Percentiles rank a stretch among this genome's conserved stretches.
phyloP scores from a whole-genome alignment of 1,140 invertebrate species.

The Papilio polytes region DNA sequence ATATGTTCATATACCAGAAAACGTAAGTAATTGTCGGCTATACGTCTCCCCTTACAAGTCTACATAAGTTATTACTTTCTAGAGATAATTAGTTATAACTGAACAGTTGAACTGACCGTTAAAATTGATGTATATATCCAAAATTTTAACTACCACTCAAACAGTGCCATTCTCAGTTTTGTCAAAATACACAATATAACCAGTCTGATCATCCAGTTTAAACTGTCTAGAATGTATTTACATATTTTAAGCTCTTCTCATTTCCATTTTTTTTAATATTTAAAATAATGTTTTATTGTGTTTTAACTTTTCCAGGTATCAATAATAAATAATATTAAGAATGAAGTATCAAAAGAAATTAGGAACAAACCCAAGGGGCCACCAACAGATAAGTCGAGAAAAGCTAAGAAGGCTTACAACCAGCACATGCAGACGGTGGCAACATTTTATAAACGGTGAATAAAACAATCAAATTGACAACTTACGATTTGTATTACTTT shows the following conservation, averaged over 20 bases:
- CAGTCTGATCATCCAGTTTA: neutral
- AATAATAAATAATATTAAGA: slow-evolving; percentile 64
- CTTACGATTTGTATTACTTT: slow-evolving; percentile 11
- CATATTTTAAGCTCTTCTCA: neutral
- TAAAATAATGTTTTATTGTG: neutral
- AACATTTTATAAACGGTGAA: slow-evolving; percentile 42
- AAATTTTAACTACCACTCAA: too few species aligned
- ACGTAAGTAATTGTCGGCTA: slow-evolving; percentile 69
- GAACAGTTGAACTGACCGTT: too few species aligned
- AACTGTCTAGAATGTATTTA: neutral
- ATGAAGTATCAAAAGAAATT: slow-evolving; percentile 57
- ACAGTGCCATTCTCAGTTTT: too few species aligned
- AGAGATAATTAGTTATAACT: too few species aligned
- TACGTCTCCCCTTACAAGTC: too few species aligned
- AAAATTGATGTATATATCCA: too few species aligned
- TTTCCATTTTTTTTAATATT: slow-evolving; percentile 11
- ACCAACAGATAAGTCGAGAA: slow-evolving; percentile 61
- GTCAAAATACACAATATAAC: too few species aligned
- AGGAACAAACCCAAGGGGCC: slow-evolving; percentile 38
- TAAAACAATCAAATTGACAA: slow-evolving; percentile 15
- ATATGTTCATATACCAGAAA: slow-evolving; percentile 87
- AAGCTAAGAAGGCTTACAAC: slow-evolving; percentile 69
- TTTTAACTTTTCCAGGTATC: slow-evolving; percentile 55
- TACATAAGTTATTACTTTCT: too few species aligned
- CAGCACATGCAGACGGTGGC: slow-evolving; percentile 75